Evolutionary conservation across 2,797 vertebrate genomes (phyloP).

Genomic region (Leptodactylus fallax): DNA sequence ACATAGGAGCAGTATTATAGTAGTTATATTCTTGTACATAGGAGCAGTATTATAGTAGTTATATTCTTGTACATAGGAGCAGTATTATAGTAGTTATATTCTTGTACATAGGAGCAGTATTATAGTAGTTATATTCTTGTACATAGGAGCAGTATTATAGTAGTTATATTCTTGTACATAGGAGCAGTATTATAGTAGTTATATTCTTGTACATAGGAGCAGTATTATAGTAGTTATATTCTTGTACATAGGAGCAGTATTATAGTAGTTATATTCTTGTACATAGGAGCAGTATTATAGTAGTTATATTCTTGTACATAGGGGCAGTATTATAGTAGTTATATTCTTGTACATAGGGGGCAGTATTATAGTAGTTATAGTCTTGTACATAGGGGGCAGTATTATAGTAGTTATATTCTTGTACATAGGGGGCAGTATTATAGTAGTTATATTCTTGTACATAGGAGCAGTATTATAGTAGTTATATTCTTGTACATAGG

Average conservation of each 20-base stretch:
- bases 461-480: slow-evolving; percentile 7
- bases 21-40: neutral
- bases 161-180: no score
- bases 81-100: neutral
- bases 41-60: no score
- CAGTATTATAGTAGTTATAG: no score
- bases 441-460: slow-evolving; percentile 13
- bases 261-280: slow-evolving; percentile 1
- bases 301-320: slow-evolving; percentile 5
- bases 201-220: neutral
- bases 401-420: slow-evolving; percentile 18
- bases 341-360: no score
- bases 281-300: slow-evolving; percentile 3
- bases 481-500: neutral
- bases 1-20: neutral
- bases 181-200: neutral
- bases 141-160: neutral
- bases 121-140: slow-evolving; percentile 2
- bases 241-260: slow-evolving; percentile 4
- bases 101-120: neutral
- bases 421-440: neutral
- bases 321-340: neutral
- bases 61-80: no score
- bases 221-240: slow-evolving; percentile 10
- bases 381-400: neutral